Conservation (phyloP, 2,797 vertebrate species). For the Hirundo rustica region DNA sequence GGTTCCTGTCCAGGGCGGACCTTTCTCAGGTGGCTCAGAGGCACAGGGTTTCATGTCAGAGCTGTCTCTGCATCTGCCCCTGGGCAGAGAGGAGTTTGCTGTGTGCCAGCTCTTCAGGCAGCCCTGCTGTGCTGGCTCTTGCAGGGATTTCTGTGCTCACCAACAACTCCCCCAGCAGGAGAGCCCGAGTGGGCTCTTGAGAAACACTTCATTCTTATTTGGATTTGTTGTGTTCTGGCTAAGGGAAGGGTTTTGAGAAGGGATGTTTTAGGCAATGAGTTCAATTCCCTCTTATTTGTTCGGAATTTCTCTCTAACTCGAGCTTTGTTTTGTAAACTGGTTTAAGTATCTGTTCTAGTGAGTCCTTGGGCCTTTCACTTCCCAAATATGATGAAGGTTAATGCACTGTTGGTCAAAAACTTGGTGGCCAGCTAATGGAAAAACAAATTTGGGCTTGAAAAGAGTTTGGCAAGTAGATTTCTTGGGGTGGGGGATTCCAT, state of each 20-base stretch:
- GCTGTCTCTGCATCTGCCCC: background rate
- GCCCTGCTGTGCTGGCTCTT: background rate
- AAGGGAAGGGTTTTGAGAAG: background rate
- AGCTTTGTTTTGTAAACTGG: background rate
- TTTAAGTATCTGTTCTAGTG: background rate
- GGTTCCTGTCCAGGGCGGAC: background rate
- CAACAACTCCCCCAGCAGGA: background rate
- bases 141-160: background rate
- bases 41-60: background rate
- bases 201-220: background rate
- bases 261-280: background rate
- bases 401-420: background rate
- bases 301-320: background rate
- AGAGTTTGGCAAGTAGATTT: background rate
- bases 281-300: background rate
- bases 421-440: background rate
- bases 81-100: background rate
- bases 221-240: background rate
- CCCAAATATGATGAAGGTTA: background rate
- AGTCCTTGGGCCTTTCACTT: background rate
- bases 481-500: background rate
- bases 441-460: background rate
- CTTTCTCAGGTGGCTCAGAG: background rate
- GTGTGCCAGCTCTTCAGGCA: background rate
- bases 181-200: background rate